phyloP scores from a whole-genome alignment of 2,797 vertebrate species.

The Hydrolagus colliei region DNA sequence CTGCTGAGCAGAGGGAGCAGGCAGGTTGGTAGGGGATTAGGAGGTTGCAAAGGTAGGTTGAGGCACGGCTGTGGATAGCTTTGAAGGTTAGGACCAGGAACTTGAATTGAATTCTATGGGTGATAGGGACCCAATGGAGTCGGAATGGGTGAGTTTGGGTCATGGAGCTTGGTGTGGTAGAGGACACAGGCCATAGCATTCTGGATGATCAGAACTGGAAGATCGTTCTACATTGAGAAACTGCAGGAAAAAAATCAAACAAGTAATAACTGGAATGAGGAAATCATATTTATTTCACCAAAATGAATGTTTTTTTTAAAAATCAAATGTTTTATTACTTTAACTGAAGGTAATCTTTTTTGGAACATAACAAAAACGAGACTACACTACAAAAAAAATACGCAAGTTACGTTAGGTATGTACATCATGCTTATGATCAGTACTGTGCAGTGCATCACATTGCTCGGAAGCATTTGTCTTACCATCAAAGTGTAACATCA shows the following conservation, averaged over 20 bases:
- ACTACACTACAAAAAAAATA: slow-evolving; percentile 29
- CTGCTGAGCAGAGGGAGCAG: too few species aligned
- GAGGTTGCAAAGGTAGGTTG: too few species aligned
- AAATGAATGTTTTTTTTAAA: slow-evolving; percentile 23
- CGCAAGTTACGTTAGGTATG: slow-evolving; percentile 19
- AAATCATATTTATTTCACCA: slow-evolving; percentile 33
- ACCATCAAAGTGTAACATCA: not conserved
- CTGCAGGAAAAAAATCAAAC: not conserved
- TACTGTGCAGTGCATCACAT: slow-evolving; percentile 3
- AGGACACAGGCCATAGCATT: too few species aligned
- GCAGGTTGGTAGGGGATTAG: too few species aligned
- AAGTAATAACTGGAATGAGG: not conserved
- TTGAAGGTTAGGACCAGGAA: too few species aligned
- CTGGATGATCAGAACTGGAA: too few species aligned
- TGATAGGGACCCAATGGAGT: too few species aligned
- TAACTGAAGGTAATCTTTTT: slow-evolving; percentile 7
- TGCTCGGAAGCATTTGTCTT: not conserved
- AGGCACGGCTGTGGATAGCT: too few species aligned
- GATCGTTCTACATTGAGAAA: too few species aligned
- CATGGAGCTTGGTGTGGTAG: too few species aligned
- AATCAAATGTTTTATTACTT: slow-evolving; percentile 6
- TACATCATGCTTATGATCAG: slow-evolving; percentile 15
- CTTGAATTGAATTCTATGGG: too few species aligned
- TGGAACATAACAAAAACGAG: slow-evolving; percentile 21
- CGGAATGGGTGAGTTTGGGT: too few species aligned